Base-by-base conservation (phyloP, 1,140 invertebrate species). In the Megalonaias nervosa region DNA sequence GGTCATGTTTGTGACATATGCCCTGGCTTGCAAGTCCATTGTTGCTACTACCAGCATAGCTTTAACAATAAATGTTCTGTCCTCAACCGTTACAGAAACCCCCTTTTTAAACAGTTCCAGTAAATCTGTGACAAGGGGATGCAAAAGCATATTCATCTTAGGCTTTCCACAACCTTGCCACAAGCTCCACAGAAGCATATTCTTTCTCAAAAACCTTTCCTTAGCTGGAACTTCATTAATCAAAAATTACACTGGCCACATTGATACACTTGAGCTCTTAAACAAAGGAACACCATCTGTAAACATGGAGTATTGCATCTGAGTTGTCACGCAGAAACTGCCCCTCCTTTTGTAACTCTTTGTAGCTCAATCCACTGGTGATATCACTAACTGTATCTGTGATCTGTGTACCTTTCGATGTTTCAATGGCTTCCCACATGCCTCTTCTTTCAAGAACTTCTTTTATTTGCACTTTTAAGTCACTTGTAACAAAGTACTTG, bases 211-310 rank as follows among this genome's bases (percentile, higher is more conserved):
- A 70, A 80, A 80, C 59, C 79, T 55, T 21, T 68, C 2, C 38
- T 38, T 58, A 15, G 55, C 0, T 68, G 74, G 61, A 13, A 80
- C 26, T 64, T 80, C 79, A 64, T 80, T 80, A n/a, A 76, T 62
- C 21, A 66, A 13, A 4, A 80, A n/a, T 69, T 67, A 80, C n/a
- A 80, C 70, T 68, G 74, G 79, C 74, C 79, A 80, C 23, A 80
- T 38, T 57, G 64, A 64, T 16, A 76, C 74, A 64, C 31, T 64
- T 17, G 67, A 75, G 21, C 68, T 72, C 61, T 62, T 73, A 31
- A 67, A 80, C 0, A 80, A 57, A 58, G 71, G 71, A 14, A 80
- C 65, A n/a, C 79, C 79, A 65, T 80, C 79, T n/a, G 71, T 80
- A 56, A 79, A 79, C 16, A 79, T 12, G 13, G 77, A 74, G 14